These are phyloP conservation scores for Euzophera pinguis DNA, from an alignment of 2,888 invertebrate genomes.

Conservation along the genomic window DNA sequence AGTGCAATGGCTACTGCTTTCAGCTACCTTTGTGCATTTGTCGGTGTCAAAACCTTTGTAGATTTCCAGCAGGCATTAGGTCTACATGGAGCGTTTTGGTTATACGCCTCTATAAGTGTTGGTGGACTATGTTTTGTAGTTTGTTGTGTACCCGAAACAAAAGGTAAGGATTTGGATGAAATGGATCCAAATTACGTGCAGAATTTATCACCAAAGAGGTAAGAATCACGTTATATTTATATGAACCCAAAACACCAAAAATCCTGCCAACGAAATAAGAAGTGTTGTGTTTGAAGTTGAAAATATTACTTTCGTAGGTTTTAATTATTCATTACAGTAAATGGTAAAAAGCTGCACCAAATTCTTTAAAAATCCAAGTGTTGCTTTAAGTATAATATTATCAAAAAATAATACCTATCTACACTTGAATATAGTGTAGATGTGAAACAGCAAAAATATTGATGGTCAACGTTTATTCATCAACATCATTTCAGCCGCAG, in stretches of 20 bases:
- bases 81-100: conserved; percentile 91
- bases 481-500: too few relatives aligned
- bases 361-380: too few relatives aligned
- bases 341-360: too few relatives aligned
- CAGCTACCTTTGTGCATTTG: conserved; percentile 92
- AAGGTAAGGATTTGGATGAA: conserved; percentile 93
- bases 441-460: too few relatives aligned
- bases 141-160: conserved; percentile 93
- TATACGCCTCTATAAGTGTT: conserved; percentile 91
- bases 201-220: conserved; percentile 69
- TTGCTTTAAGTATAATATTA: too few relatives aligned
- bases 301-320: too few relatives aligned
- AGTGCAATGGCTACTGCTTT: conserved; percentile 92
- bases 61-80: conserved; percentile 88
- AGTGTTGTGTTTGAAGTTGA: too few relatives aligned
- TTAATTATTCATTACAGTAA: too few relatives aligned
- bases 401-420: too few relatives aligned
- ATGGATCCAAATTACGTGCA: conserved; percentile 86
- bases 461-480: too few relatives aligned
- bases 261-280: not conserved
- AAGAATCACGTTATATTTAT: conserved; percentile 31
- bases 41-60: conserved; percentile 92
- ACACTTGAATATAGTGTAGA: too few relatives aligned
- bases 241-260: not conserved
- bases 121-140: conserved; percentile 91